phyloP scores from a whole-genome alignment of 2,797 vertebrate species.

The Spinus olivaceus region DNA sequence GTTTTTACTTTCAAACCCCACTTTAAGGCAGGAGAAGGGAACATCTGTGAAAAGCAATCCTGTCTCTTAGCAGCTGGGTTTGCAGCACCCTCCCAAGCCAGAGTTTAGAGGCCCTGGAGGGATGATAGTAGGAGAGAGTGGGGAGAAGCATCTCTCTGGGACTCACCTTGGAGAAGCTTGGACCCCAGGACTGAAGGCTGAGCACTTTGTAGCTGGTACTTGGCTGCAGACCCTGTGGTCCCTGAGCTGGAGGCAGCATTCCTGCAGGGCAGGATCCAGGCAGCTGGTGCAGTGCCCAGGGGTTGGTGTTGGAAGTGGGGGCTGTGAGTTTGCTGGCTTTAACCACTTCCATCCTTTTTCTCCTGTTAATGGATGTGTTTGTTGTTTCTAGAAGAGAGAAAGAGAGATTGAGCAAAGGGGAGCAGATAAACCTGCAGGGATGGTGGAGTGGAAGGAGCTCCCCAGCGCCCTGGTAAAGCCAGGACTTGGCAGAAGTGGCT shows the following conservation, averaged over 20 bases:
- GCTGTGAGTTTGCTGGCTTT: not conserved
- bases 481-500: not conserved
- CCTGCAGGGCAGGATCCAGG: not conserved
- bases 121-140: not conserved
- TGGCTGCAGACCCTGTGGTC: not conserved
- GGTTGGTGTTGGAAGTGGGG: not conserved
- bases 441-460: not conserved
- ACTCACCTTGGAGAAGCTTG: rapidly evolving
- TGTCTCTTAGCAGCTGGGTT: not conserved
- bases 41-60: not conserved
- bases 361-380: not conserved
- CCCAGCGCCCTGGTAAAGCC: not conserved
- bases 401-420: not conserved
- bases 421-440: not conserved
- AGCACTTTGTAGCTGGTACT: not conserved
- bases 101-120: not conserved
- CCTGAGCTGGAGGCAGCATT: not conserved
- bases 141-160: not conserved
- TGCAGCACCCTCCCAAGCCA: not conserved
- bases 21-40: not conserved
- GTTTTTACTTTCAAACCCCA: not conserved
- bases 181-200: not conserved
- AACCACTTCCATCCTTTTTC: not conserved
- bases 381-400: not conserved
- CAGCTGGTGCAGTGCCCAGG: not conserved